Evolutionary conservation across 37 sponge, comb jelly and placozoan species (phyloP), one percentile per base, ranked within the genome.

Genomic region (Diacarnus erythraeanus): DNA sequence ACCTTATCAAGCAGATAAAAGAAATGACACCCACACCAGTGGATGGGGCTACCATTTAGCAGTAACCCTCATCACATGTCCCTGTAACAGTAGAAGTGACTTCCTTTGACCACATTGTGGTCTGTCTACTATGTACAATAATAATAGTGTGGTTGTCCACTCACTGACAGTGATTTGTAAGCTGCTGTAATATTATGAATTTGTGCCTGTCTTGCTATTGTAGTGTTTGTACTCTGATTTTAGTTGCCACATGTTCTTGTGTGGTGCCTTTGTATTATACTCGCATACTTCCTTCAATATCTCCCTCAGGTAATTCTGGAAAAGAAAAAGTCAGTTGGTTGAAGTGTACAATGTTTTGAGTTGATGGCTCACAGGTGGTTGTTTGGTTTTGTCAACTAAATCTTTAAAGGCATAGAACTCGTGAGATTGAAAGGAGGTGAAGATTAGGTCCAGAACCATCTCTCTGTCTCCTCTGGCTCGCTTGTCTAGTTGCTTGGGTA

Each of bases 211-310:
- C 51, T 12, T 47, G 51, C 6, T 47, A 47, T 69, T 26, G 40
- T 86, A 79, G 42, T 83, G 83, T 64, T 82, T 74, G 82, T 88
- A 97, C 57, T 94, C 95, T 54, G 91, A 89, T 41, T 98, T 98
- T 10, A 98, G 82, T 31, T 98, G 92, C 95, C 97, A 98, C 86
- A 86, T 96, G 93, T 98, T 91, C 82, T 94, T 96, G 76, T 96
- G 93, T 22, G 97, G 99, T 54, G 78, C 78, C 68, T 91, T 94
- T 3, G 92, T 93, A 72, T 92, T 94, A 91, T 96, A 96, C 0
- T 64, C 37, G 71, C 91, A 89, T 57, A 98, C 93, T 39, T 92
- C 96, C 41, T 72, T 79, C 57, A 98, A 75, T 12, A 98, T 88
- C 69, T 94, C 97, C 74, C 92, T 96, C 74, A 98, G 73, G 78